These are phyloP conservation scores for Halisarca cf. caerulea DNA, from an alignment of 37 sponge, comb jelly and placozoan genomes.

Conservation along the genomic window DNA sequence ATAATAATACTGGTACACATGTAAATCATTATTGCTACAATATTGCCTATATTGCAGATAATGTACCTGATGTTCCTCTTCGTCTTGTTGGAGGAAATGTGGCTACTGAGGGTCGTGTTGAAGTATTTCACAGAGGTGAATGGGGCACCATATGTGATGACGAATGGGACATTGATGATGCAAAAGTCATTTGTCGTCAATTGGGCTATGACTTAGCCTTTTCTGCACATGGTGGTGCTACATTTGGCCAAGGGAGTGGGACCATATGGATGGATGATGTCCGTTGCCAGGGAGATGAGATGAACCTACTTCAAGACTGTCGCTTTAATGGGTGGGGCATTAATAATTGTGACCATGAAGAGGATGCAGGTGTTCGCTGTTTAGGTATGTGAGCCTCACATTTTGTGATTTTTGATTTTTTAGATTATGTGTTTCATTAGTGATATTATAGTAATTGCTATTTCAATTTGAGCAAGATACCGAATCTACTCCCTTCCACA, in stretches of 20 bases:
- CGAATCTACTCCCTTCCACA: no score
- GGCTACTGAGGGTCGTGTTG: conserved; percentile 19
- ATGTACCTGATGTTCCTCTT: neutral
- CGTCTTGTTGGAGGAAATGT: conserved; percentile 21
- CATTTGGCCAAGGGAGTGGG: neutral
- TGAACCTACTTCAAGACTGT: neutral
- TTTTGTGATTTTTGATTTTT: no score
- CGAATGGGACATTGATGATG: conserved; percentile 56
- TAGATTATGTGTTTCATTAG: no score
- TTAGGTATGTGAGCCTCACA: conserved; percentile 11
- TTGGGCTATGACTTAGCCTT: neutral
- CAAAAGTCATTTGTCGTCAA: conserved; percentile 40
- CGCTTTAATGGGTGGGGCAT: neutral
- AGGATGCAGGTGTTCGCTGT: conserved; percentile 26
- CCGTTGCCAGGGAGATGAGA: neutral
- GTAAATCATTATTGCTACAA: no score
- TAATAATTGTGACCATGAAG: neutral
- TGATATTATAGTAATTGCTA: no score
- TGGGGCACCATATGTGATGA: conserved; percentile 51
- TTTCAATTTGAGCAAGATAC: no score
- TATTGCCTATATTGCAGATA: no score
- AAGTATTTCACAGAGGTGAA: conserved; percentile 13
- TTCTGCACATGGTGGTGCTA: neutral
- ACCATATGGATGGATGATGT: conserved; percentile 20
- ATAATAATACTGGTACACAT: no score